Percentiles rank a stretch among this genome's conserved stretches.
Evolutionary conservation across 2,113 vertebrate species (phyloP).

Genomic region (human): DNA sequence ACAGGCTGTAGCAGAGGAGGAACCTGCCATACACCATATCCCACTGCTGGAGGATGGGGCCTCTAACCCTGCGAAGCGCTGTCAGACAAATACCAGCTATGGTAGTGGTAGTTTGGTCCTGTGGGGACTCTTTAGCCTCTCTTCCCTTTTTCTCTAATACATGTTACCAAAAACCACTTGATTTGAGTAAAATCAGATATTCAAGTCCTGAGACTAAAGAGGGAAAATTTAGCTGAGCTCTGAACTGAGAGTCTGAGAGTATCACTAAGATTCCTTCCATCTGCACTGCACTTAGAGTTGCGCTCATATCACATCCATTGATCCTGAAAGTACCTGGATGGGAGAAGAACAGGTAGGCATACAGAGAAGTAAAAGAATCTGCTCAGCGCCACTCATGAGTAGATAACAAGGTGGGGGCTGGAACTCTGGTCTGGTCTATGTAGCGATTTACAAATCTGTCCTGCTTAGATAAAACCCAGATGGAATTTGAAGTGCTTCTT

Average conservation of each 20-base stretch:
- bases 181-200: not conserved
- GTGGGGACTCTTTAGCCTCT: not conserved
- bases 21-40: not conserved
- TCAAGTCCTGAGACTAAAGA: not conserved
- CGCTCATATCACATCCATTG: not conserved
- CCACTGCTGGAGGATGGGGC: not conserved
- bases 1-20: not conserved
- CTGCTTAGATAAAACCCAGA: not conserved
- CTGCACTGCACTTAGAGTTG: not conserved
- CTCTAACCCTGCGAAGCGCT: no score
- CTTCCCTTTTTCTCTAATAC: not conserved
- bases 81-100: no score
- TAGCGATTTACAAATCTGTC: not conserved
- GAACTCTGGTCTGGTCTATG: not conserved
- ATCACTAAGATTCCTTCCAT: not conserved
- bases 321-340: not conserved
- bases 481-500: slow-evolving; percentile 38
- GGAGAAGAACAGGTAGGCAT: not conserved
- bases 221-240: not conserved
- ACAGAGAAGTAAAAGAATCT: not conserved
- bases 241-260: not conserved
- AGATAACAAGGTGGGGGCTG: not conserved
- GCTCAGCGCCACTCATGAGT: not conserved
- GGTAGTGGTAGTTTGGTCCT: fast-evolving
- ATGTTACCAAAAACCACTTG: not conserved